phyloP scores from a whole-genome alignment of 2,888 invertebrate species.

The Subacronicta megacephala region DNA sequence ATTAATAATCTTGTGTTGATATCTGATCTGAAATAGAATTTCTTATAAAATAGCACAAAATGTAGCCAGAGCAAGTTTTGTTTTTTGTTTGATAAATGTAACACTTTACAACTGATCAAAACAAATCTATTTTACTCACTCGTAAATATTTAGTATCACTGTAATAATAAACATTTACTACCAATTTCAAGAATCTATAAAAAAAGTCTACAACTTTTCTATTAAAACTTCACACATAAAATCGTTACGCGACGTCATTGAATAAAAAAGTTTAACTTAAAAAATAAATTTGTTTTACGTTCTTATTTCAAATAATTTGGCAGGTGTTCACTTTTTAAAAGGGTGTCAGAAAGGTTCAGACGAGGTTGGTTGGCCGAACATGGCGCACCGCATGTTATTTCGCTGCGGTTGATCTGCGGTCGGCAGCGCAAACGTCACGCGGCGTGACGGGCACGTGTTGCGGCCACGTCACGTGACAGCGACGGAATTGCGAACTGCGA shows the following conservation, averaged over 20 bases:
- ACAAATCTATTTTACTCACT: constrained; percentile 30
- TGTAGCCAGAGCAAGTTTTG: neutral
- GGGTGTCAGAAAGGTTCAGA: constrained; percentile 18
- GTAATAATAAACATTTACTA: constrained; percentile 48
- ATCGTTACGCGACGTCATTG: constrained; percentile 26
- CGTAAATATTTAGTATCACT: constrained; percentile 42
- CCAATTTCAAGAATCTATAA: constrained; percentile 42
- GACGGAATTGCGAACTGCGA: constrained; percentile 68
- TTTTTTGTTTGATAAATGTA: neutral
- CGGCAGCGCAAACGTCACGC: constrained; percentile 58
- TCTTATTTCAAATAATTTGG: constrained; percentile 29
- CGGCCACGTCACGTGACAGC: constrained; percentile 65
- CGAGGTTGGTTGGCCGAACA: constrained; percentile 15
- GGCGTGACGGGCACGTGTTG: constrained; percentile 62
- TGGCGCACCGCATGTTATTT: constrained; percentile 59
- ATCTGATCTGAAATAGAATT: constrained; percentile 16
- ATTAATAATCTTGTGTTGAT: constrained; percentile 17
- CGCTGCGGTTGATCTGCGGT: constrained; percentile 63
- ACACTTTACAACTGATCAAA: constrained; percentile 26
- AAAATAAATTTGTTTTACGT: constrained; percentile 10
- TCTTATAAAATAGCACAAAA: neutral
- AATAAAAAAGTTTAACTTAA: constrained; percentile 33
- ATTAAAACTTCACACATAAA: constrained; percentile 46
- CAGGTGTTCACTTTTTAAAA: constrained; percentile 21
- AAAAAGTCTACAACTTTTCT: constrained; percentile 36